These are phyloP conservation scores for Solea senegalensis DNA, from an alignment of 2,113 vertebrate genomes.

Conservation along the genomic window DNA sequence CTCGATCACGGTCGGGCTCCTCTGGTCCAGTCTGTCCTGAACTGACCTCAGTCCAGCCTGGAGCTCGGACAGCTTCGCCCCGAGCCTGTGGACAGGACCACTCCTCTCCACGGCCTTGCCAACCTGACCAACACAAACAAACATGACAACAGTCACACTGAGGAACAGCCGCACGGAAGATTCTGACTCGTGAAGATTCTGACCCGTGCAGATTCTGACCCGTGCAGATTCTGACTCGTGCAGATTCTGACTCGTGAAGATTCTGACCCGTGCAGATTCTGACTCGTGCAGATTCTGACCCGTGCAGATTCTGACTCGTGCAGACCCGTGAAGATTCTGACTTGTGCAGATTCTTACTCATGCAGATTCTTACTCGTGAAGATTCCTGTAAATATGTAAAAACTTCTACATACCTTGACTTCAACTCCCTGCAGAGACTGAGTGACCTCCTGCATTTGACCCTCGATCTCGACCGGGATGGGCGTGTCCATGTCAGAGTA, in stretches of 20 bases:
- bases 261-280: too few species aligned
- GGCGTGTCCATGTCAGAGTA: conserved; percentile 83
- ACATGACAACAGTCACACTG: background rate
- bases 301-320: too few species aligned
- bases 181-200: too few species aligned
- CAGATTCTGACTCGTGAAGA: too few species aligned
- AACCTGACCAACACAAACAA: conserved; percentile 74
- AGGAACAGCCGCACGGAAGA: too few species aligned
- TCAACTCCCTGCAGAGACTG: conserved; percentile 82
- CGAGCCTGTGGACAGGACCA: conserved; percentile 82
- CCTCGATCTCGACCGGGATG: conserved; percentile 85
- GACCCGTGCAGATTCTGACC: too few species aligned
- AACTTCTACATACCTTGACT: conserved; percentile 83
- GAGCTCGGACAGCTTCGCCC: conserved; percentile 85
- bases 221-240: too few species aligned
- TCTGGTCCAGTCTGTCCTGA: conserved; percentile 85
- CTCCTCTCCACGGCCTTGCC: conserved; percentile 80
- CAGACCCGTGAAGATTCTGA: too few species aligned
- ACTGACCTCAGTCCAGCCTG: conserved; percentile 84
- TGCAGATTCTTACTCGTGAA: too few species aligned
- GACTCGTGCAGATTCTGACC: too few species aligned
- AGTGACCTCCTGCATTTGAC: conserved; percentile 83
- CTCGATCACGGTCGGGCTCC: conserved; percentile 80
- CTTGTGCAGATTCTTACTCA: too few species aligned
- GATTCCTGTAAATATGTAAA: background rate